Base-by-base conservation (phyloP, 2,888 invertebrate genomes). In the Prosopocoilus inquinatus region DNA sequence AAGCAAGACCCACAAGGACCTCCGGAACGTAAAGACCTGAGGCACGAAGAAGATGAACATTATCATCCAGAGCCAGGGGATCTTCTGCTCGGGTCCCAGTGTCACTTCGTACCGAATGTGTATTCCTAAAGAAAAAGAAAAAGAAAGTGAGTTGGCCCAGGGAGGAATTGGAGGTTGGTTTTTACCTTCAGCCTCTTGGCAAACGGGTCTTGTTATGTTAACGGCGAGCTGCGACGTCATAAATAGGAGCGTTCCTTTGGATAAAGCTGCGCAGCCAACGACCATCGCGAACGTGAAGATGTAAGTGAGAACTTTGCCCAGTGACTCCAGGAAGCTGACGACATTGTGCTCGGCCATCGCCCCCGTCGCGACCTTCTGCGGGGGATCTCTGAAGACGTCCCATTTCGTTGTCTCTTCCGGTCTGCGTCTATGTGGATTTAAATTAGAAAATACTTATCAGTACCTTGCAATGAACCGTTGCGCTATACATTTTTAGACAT, bases 31-130 rank as follows among this genome's bases (percentile, higher is more conserved):
- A 11, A 90, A 85, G 1, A 87, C 57, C 77, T 95, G 93, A 0
- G 94, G 94, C 15, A 88, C 78, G 38, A 85, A 79, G 70, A 90
- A 91, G 16, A 87, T 84, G 64, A 91, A 84, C 39, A 91, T 78
- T 33, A 91, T 73, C 45, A 88, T 84, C 91, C 92, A 93, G 7
- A 90, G 84, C 91, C 92, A 92, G 41, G 84, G 80, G 53, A 87
- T 79, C 61, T 86, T 81, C 69, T 89, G 20, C 20, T 7, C 7
- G 20, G 20, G 20, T 28, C 7, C 20, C 1, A 28, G 5, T 7
- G 20, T 1, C 16, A 45, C 11, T 11, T 3, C 20, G 7, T 20
- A 45, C 16, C 2, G 15, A 20, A 9, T 5, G 11, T 12, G 7
- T 1, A 5, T 5, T 1, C 38, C 11, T 38, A 38, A 12, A 13